Evolutionary conservation across 2,113 vertebrate species (phyloP), one percentile per base, ranked within the genome.

Genomic region (Tetrao urogallus): DNA sequence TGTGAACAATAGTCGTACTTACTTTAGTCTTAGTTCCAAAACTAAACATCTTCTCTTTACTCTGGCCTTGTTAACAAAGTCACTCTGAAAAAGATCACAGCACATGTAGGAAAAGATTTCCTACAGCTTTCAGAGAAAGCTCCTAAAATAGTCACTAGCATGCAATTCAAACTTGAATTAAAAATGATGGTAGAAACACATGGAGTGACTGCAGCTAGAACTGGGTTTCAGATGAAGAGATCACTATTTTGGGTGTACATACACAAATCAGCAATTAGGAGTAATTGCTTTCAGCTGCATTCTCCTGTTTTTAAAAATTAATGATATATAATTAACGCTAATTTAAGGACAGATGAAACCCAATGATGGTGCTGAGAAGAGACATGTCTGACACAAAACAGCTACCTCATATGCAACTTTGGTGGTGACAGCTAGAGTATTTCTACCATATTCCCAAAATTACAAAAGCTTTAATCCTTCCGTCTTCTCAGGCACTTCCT

Each of bases 221-320:
- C 76, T 57, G 76, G 24, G 20, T 75, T 90, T 95, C 74, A 89
- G 73, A 92, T 78, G 83, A 90, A 78, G 65, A 90, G 80, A 93
- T 83, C 92, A 43, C n/a, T n/a, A 75, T 71, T 96, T 72, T 24
- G 88, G 86, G 83, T 84, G 74, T 84, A 90, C 0, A 1, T 81
- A 90, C 73, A 88, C 77, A 93, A 90, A 94, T 96, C 92, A 94
- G 86, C 66, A 90, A 92, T 96, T 96, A 96, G 22, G 22, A 14
- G n/a, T 92, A 95, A 96, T 94, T 94, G 92, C 91, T 92, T 86
- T 93, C 94, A 96, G 94, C 86, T 96, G 96, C 86, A 90, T 90
- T 96, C 93, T 73, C 5, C 70, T 86, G 52, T 21, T 84, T 73
- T 11, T 8, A 80, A 83, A 90, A 95, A 93, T 32, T 88, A 94